Conservation (phyloP, 2,888 invertebrate species). For the Tineola bisselliella region DNA sequence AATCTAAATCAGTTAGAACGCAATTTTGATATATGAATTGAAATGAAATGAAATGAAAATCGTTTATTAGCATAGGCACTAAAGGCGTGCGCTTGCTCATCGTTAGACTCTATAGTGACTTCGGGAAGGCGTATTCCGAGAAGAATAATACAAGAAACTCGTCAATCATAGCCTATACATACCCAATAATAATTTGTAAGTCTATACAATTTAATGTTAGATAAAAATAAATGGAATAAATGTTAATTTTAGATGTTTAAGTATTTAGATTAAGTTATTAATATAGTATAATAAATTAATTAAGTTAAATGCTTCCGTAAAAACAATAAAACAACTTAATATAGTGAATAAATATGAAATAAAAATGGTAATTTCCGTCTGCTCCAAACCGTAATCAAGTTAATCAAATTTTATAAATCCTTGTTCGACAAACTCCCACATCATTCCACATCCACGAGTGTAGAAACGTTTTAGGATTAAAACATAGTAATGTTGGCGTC, state of each 20-base stretch:
- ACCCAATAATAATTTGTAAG: no score
- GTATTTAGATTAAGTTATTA: neutral
- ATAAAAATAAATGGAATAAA: no score
- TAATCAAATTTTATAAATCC: neutral
- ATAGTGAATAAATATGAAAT: no score
- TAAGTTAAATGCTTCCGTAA: no score
- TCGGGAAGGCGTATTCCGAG: no score
- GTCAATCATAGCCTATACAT: no score
- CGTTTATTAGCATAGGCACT: no score
- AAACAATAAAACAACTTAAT: no score
- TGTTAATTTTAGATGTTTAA: neutral
- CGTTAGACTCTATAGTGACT: no score
- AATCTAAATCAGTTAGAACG: neutral
- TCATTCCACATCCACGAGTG: conserved; percentile 24
- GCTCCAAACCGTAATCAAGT: neutral
- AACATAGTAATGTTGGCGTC: conserved; percentile 14
- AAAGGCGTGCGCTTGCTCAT: no score
- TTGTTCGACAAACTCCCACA: neutral
- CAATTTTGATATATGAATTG: neutral
- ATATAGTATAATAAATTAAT: neutral
- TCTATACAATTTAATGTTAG: no score
- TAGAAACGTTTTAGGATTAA: conserved; percentile 16
- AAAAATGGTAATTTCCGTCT: neutral
- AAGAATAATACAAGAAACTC: no score
- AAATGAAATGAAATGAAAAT: neutral